These are phyloP conservation scores for Drosophila kurseongensis DNA, from an alignment of 1,140 invertebrate species.

Conservation along the genomic window DNA sequence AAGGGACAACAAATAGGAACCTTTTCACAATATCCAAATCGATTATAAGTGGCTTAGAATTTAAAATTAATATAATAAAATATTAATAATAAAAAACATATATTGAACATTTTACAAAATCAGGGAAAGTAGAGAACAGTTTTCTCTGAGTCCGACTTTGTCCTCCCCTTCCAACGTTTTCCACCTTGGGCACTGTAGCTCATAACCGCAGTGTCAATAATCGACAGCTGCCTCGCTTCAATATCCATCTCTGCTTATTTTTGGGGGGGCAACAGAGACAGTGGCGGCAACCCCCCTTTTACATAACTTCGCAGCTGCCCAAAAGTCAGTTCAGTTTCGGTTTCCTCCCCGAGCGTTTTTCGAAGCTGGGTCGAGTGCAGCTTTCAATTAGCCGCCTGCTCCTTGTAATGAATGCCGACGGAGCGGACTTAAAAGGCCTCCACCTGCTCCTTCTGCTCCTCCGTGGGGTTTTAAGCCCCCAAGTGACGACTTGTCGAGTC, in stretches of 20 bases:
- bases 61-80: background rate
- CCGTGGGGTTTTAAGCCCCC: conserved; percentile 5
- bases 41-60: background rate
- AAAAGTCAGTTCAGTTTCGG: conserved; percentile 16
- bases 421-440: conserved; percentile 15
- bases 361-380: conserved; percentile 67
- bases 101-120: background rate
- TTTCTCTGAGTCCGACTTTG: background rate
- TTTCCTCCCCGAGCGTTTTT: conserved; percentile 44
- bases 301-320: conserved; percentile 64
- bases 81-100: too few species aligned
- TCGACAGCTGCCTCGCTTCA: conserved; percentile 77
- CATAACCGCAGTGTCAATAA: conserved; percentile 77
- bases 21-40: background rate
- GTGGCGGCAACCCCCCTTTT: conserved; percentile 52
- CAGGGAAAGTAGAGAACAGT: background rate
- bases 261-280: conserved; percentile 10
- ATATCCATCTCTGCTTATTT: conserved; percentile 45
- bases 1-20: background rate
- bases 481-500: conserved; percentile 70
- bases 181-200: conserved; percentile 18
- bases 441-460: conserved; percentile 2
- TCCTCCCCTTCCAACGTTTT: background rate
- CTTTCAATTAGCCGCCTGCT: conserved; percentile 80
- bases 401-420: conserved; percentile 78